Base-by-base conservation (phyloP, 2,113 vertebrate genomes). In the Cynoglossus semilaevis region DNA sequence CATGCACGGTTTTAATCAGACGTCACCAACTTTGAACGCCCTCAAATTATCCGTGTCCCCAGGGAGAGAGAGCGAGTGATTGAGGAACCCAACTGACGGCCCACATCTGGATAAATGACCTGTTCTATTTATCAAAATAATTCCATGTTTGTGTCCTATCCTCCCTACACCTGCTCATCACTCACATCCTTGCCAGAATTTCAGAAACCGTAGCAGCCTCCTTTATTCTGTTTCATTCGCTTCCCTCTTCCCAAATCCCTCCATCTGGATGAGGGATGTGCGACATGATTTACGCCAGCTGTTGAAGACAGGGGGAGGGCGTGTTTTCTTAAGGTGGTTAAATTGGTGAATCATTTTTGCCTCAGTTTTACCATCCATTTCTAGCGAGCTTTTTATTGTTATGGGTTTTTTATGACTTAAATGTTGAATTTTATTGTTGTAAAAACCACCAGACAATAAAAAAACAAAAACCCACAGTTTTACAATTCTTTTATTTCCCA, bases 191-290 rank as follows among this genome's bases (percentile, higher is more conserved):
- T 43, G 69, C 63, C 58, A 63, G 42, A 13, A 2, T 1, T 5
- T 29, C 64, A 76, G 81, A 71, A 82, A 80, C 74, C 74, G 67
- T 36, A 72, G 70, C 79, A 41, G 63, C 43, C 49, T 63, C 1
- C 4, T 63, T 49, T 78, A 74, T 60, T 76, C 55, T 48, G 34
- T 69, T 77, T 83, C 70, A 75, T 83, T 79, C 59, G 49, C 45
- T 72, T 85, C 77, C n/a, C 71, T 49, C 50, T 48, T 54, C 18
- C 6, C 63, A 74, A 81, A 83, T 85, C 84, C 67, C 18, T 84
- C 80, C 82, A 88, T 77, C 53, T 85, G 82, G 80, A 78, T 2
- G 50, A 10, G 35, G 14, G 37, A 58, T 3, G 16, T 9, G 16
- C 15, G n/a, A 0, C 4, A 38, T 12, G 60, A 15, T 48, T 35